Evolutionary conservation across 2,797 vertebrate genomes (phyloP).

Genomic region (Anomalospiza imberbis): DNA sequence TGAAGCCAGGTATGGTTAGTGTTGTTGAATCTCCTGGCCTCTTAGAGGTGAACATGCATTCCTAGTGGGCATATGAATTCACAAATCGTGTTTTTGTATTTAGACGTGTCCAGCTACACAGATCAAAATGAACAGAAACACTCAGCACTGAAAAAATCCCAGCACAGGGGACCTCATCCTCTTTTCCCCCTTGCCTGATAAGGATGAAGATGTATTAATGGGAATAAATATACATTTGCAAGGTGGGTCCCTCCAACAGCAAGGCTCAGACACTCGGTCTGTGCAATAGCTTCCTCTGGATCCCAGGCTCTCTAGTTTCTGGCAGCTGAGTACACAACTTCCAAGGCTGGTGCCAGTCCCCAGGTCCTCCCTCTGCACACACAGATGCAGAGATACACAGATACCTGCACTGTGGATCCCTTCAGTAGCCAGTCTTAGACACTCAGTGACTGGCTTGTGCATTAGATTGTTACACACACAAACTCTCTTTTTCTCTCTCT

Average conservation of each 20-base stretch:
- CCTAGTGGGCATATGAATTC: background rate
- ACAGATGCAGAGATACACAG: background rate
- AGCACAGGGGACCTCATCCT: background rate
- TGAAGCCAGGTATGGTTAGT: background rate
- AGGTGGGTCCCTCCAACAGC: background rate
- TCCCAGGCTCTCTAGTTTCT: background rate
- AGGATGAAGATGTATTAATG: background rate
- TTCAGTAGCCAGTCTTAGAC: background rate
- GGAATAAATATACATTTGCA: background rate
- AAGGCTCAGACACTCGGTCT: accelerated
- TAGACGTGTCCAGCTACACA: background rate
- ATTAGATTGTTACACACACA: no score
- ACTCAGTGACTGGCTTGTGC: background rate
- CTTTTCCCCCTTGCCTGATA: background rate
- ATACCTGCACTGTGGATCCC: background rate
- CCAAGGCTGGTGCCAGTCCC: background rate
- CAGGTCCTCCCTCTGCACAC: background rate
- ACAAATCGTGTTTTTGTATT: background rate
- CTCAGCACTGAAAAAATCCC: background rate
- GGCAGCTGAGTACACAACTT: background rate
- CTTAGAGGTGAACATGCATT: background rate
- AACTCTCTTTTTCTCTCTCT: background rate
- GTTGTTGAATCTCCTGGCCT: background rate
- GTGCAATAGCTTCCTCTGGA: background rate
- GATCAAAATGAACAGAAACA: background rate